phyloP scores from a whole-genome alignment of 2,888 invertebrate genomes.

The Dysmachus trigonus region DNA sequence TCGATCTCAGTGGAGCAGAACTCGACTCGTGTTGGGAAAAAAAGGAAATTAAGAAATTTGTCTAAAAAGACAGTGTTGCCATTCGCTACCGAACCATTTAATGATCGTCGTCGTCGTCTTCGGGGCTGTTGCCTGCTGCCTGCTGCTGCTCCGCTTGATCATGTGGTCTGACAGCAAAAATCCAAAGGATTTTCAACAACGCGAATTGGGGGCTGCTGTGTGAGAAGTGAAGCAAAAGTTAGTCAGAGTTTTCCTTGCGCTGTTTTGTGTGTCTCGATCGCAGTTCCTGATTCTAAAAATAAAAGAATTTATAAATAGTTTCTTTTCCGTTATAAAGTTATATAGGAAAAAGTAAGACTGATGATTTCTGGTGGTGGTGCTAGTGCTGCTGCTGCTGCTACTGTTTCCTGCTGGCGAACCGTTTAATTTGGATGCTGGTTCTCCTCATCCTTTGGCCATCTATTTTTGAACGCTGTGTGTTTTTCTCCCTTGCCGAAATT shows the following conservation, averaged over 20 bases:
- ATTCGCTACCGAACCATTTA: neutral
- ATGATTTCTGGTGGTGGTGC: neutral
- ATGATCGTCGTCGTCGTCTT: too few relatives aligned
- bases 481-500: slow-evolving; percentile 29
- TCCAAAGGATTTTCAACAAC: neutral
- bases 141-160: neutral
- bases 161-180: neutral
- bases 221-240: neutral
- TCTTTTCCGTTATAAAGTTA: slow-evolving; percentile 16
- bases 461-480: slow-evolving; percentile 14
- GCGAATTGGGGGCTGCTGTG: neutral
- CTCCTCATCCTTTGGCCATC: slow-evolving; percentile 25
- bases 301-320: slow-evolving; percentile 40
- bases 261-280: neutral
- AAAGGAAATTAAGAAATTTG: too few relatives aligned
- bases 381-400: too few relatives aligned
- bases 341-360: neutral
- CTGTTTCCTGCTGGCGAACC: neutral
- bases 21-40: neutral
- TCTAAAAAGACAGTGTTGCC: neutral
- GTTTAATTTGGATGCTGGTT: neutral
- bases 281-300: slow-evolving; percentile 41
- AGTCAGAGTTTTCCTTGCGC: neutral
- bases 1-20: neutral
- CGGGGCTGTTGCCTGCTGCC: neutral